Base-by-base conservation (phyloP, 2,888 invertebrate species). In the Megamerina dolium region DNA sequence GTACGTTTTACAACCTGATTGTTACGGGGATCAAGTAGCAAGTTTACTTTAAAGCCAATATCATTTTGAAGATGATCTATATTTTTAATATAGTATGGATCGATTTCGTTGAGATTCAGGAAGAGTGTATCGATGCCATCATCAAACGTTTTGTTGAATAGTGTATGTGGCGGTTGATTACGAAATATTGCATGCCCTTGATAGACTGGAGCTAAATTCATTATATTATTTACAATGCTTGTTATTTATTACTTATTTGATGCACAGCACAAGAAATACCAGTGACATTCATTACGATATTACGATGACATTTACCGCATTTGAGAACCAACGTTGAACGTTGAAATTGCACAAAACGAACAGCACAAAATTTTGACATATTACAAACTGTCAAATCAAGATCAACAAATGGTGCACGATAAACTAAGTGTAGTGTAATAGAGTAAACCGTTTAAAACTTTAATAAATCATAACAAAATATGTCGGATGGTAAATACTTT, bases 111-210 rank as follows among this genome's bases (percentile, higher is more conserved):
- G 0, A 68, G 40, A 1, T 45, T 45, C 0, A 50, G 45, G 38
- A 50, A 67, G 0, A 68, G 43, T 0, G 56, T 44, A 30, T 68
- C 70, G 5, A 46, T 21, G 1, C 35, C 40, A 43, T 60, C 43
- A 16, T 57, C 59, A n/a, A 68, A 58, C 0, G 58, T 48, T 49
- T 59, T 64, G 30, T 64, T 59, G 29, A 68, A 67, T 13, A 48
- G 46, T 4, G 49, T 58, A n/a, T 56, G 57, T 0, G 60, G 56
- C 1, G 63, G 66, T 39, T 64, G 62, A 36, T 58, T 51, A 2
- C 45, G 50, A 38, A 65, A 66, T 20, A 49, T 43, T 2, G 21
- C 0, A 23, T 46, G 41, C 19, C 51, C 53, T 16, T 47, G 32
- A 18, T 47, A 29, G n/a, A 4, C 26, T n/a, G n/a, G n/a, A n/a